These are phyloP conservation scores for Ammodytes marinus DNA, from an alignment of 2,113 vertebrate species.

Conservation along the genomic window DNA sequence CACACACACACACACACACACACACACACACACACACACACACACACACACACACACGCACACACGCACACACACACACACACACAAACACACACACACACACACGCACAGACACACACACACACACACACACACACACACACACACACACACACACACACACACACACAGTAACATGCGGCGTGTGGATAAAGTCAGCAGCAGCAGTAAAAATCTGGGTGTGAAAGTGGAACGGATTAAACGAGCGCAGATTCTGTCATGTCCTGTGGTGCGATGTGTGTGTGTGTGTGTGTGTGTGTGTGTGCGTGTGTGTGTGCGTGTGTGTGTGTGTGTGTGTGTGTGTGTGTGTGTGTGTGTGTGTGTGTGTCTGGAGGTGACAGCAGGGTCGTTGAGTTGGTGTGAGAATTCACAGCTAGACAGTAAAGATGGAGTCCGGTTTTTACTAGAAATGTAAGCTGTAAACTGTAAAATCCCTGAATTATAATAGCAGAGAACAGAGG, in stretches of 20 bases:
- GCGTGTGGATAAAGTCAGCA: constrained; percentile 59
- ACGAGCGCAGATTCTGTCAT: constrained; percentile 9
- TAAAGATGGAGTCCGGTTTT: constrained; percentile 39
- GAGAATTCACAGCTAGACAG: constrained; percentile 66
- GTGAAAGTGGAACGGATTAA: constrained; percentile 69
- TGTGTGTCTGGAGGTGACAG: constrained; percentile 25
- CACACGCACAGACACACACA: too few relatives aligned
- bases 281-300: too few relatives aligned
- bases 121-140: too few relatives aligned
- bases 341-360: too few relatives aligned
- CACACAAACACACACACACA: too few relatives aligned
- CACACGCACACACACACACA: too few relatives aligned
- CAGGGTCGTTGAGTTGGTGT: constrained; percentile 50
- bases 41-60: too few relatives aligned
- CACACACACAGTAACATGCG: background rate
- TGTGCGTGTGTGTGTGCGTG: too few relatives aligned
- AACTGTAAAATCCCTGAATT: background rate
- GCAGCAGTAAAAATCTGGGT: constrained; percentile 71
- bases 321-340: too few relatives aligned
- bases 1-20: constrained; percentile 31
- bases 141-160: too few relatives aligned
- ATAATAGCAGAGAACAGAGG: constrained; percentile 1
- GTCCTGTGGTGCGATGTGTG: background rate
- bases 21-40: constrained; percentile 12
- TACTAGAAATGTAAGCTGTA: background rate